Conservation (phyloP, 2,888 invertebrate species). For the Apocheima hispidaria region DNA sequence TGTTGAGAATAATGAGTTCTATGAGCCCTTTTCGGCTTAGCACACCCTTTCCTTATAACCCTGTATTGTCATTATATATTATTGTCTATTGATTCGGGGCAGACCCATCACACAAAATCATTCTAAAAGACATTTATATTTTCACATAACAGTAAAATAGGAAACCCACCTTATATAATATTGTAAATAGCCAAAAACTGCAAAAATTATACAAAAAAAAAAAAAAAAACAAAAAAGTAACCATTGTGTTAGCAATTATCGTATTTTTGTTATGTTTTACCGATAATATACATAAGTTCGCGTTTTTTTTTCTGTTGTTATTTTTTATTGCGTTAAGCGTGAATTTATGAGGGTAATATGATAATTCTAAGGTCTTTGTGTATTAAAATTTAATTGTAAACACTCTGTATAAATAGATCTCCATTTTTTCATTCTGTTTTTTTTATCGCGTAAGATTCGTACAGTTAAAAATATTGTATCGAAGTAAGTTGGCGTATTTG, state of each 20-base stretch:
- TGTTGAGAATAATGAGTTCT: too few species aligned
- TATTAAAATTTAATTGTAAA: constrained; percentile 22
- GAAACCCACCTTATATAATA: constrained; percentile 25
- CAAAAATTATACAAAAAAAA: constrained; percentile 35
- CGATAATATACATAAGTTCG: constrained; percentile 47
- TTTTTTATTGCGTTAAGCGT: constrained; percentile 36
- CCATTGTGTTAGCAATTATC: constrained; percentile 41
- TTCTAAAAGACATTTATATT: constrained; percentile 22
- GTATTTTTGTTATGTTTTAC: constrained; percentile 50
- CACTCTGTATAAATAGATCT: constrained; percentile 6
- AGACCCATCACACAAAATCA: constrained; percentile 10
- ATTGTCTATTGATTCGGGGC: not conserved
- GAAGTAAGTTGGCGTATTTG: constrained; percentile 2
- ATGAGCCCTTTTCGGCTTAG: too few species aligned
- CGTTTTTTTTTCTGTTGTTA: constrained; percentile 44
- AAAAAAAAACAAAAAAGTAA: constrained; percentile 23
- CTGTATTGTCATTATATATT: too few species aligned
- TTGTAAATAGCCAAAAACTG: constrained; percentile 22
- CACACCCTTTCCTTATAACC: too few species aligned
- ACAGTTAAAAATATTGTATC: not conserved
- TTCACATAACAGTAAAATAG: constrained; percentile 12
- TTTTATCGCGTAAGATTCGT: not conserved
- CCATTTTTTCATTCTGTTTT: constrained; percentile 8
- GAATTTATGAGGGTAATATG: constrained; percentile 22
- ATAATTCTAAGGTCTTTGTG: constrained; percentile 26